Evolutionary conservation across 2,113 vertebrate genomes (phyloP), one percentile per base, ranked within the genome.

Genomic region (Xiphophorus hellerii): DNA sequence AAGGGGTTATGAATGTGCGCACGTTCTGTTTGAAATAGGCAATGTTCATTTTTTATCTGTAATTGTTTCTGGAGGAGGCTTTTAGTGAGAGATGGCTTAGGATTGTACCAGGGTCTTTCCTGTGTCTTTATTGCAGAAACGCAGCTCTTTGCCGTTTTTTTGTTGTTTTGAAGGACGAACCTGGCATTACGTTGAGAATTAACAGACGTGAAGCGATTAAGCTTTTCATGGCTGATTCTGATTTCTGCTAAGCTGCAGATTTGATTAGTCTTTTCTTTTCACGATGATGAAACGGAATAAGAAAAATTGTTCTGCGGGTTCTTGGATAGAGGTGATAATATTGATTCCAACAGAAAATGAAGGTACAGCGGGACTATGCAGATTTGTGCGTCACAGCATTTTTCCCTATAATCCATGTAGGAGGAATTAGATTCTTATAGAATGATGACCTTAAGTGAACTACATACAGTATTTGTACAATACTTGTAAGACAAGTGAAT

Each of bases 51-150:
- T 90, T 89, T 93, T 94, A 92, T 92, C 88, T 92, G 90, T 94
- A 94, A 94, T 94, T 91, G 93, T 94, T 88, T 94, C 90, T 88
- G 88, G 84, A 90, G 89, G 90, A 94, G 91, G 93, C 93, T 94
- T 94, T 94, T 94, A 93, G 92, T 80, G 76, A 82, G 88, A 89
- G 89, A 88, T 92, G 90, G 93, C 77, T 92, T 71, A 90, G 84
- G 89, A 92, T 92, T 89, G 85, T 88, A 92, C 92, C 93, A 91
- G 67, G 92, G 71, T 90, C 65, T 61, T 58, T 76, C 74, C 42
- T 60, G 65, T 51, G 65, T 63, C 69, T 71, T 73, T 54, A 58
- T 54, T 67, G 28, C 60, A 44, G 28, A 66, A 28, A 64, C 48
- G 12, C 22, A 33, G 5, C 22, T 72, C 14, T 62, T 70, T 74